These are phyloP conservation scores for Habroteleia sp. DNA, from an alignment of 2,888 invertebrate genomes.

Conservation along the genomic window DNA sequence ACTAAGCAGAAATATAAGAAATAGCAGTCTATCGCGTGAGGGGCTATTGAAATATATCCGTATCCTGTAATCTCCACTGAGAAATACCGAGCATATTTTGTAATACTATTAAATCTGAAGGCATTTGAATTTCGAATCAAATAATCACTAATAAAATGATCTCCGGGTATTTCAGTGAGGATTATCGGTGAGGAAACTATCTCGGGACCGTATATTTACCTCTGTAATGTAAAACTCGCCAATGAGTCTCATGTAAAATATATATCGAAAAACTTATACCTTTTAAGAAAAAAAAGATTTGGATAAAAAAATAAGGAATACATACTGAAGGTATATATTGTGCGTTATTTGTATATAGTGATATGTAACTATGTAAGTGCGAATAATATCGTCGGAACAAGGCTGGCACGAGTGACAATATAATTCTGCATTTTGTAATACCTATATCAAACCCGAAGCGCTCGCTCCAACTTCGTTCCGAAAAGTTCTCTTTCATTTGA, in stretches of 20 bases:
- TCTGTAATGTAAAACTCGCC: conserved; percentile 51
- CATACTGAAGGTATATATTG: conserved; percentile 9
- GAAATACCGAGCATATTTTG: conserved; percentile 57
- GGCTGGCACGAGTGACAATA: conserved; percentile 61
- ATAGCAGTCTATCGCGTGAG: conserved; percentile 32
- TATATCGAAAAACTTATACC: conserved; percentile 41
- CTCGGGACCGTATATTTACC: conserved; percentile 54
- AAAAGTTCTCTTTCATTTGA: conserved; percentile 54
- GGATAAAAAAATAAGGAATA: conserved; percentile 5
- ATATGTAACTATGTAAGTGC: conserved; percentile 30
- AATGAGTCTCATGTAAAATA: conserved; percentile 56
- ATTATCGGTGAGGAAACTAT: conserved; percentile 65
- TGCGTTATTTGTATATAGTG: conserved; percentile 37
- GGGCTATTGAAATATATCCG: conserved; percentile 43
- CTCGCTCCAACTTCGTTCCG: conserved; percentile 61
- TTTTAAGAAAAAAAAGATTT: conserved; percentile 16
- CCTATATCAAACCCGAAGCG: conserved; percentile 44
- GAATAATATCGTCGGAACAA: conserved; percentile 48
- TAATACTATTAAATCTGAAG: conserved; percentile 42
- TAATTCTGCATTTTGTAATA: conserved; percentile 59
- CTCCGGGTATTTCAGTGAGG: conserved; percentile 50
- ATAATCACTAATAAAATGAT: conserved; percentile 24
- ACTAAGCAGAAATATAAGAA: conserved; percentile 11
- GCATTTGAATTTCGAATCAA: conserved; percentile 25
- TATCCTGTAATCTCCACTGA: conserved; percentile 58